Conservation (phyloP, 2,113 vertebrate genomes). For the Callorhinus ursinus region DNA sequence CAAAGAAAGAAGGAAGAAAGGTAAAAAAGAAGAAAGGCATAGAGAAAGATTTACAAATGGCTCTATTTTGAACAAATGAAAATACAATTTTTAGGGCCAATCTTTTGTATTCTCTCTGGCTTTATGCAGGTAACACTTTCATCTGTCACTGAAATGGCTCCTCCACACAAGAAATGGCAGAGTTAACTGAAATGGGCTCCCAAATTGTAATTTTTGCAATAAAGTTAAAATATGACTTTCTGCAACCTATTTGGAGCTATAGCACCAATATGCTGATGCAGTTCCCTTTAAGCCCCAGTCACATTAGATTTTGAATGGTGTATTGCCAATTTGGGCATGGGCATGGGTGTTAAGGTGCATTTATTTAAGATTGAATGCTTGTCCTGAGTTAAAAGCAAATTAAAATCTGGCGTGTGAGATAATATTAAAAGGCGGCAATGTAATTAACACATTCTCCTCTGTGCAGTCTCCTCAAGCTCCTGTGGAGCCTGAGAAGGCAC, state of each 20-base stretch:
- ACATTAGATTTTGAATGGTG: background rate
- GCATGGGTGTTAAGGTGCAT: background rate
- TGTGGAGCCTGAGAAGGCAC: background rate
- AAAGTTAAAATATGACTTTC: slow-evolving; percentile 63
- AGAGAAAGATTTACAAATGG: background rate
- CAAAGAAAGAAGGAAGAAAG: background rate
- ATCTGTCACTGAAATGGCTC: slow-evolving; percentile 63
- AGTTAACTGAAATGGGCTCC: slow-evolving; percentile 45
- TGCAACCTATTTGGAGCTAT: slow-evolving; percentile 3
- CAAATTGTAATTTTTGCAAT: slow-evolving; percentile 59
- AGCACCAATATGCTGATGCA: background rate
- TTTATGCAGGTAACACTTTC: slow-evolving; percentile 25
- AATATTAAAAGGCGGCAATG: slow-evolving; percentile 31
- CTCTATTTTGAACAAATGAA: slow-evolving; percentile 60
- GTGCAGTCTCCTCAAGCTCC: background rate
- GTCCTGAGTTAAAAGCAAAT: slow-evolving; percentile 57
- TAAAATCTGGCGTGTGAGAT: slow-evolving; percentile 46
- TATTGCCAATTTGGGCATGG: background rate
- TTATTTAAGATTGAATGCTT: slow-evolving; percentile 53
- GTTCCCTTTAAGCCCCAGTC: background rate
- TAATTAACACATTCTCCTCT: background rate
- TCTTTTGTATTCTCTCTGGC: slow-evolving; percentile 1
- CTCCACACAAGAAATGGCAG: background rate
- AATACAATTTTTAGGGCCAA: slow-evolving; percentile 52
- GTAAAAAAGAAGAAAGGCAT: background rate